Evolutionary conservation across 2,888 invertebrate genomes (phyloP).

Genomic region (Germaria angustata): DNA sequence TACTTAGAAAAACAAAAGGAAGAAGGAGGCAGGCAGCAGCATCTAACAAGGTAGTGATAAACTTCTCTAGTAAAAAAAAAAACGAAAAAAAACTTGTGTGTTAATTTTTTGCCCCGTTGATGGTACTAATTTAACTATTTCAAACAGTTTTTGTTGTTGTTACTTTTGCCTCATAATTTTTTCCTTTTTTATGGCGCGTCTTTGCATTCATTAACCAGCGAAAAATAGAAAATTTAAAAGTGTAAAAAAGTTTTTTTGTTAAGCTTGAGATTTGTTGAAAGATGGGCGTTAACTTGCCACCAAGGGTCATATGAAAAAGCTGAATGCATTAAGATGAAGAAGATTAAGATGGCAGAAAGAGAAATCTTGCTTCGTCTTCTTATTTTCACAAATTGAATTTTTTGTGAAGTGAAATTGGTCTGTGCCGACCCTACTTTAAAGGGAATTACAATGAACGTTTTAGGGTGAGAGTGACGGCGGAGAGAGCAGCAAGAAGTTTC

Average conservation of each 20-base stretch:
- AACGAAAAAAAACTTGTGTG: background rate
- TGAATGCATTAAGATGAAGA: background rate
- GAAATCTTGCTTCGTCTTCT: background rate
- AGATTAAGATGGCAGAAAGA: background rate
- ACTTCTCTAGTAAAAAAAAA: background rate
- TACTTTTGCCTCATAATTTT: too few species aligned
- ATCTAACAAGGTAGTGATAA: constrained; percentile 12
- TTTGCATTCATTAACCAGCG: constrained; percentile 17
- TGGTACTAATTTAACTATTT: constrained; percentile 40
- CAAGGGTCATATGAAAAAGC: constrained; percentile 44
- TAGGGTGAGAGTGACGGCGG: too few species aligned
- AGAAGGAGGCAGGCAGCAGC: constrained; percentile 7
- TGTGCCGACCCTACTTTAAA: background rate
- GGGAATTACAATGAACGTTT: too few species aligned
- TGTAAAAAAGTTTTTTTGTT: background rate
- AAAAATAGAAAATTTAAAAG: background rate
- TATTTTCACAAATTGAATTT: background rate
- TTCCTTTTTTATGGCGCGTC: background rate
- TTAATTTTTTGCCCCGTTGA: background rate
- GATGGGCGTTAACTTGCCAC: constrained; percentile 48
- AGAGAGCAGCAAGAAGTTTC: too few species aligned
- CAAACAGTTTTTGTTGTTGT: background rate
- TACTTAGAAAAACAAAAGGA: background rate
- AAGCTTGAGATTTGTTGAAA: constrained; percentile 7
- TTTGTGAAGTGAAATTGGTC: background rate